phyloP scores from a whole-genome alignment of 2,888 invertebrate species.

The Hypena proboscidalis region DNA sequence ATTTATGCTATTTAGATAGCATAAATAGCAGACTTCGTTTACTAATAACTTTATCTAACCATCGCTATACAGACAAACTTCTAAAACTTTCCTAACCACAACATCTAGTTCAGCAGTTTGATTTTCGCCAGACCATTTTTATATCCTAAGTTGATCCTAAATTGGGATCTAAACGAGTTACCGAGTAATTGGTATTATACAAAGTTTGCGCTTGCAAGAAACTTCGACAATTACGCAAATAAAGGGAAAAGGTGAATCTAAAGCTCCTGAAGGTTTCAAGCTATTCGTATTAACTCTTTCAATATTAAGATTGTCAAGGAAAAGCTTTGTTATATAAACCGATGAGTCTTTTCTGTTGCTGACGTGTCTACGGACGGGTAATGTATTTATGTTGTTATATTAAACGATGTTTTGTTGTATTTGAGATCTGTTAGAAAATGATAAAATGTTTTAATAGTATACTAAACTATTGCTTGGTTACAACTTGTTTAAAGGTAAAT shows the following conservation, averaged over 20 bases:
- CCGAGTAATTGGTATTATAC: conserved; percentile 39
- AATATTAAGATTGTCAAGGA: conserved; percentile 31
- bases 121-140: conserved; percentile 22
- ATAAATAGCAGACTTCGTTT: too few relatives aligned
- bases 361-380: conserved; percentile 10
- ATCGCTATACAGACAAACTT: too few relatives aligned
- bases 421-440: background rate
- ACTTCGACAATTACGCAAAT: conserved; percentile 45
- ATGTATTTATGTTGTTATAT: conserved; percentile 11
- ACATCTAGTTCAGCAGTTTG: too few relatives aligned
- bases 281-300: conserved; percentile 27
- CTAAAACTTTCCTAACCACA: too few relatives aligned
- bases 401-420: conserved; percentile 6
- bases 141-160: conserved; percentile 16
- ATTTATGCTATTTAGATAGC: too few relatives aligned
- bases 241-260: conserved; percentile 32
- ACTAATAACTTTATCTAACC: too few relatives aligned
- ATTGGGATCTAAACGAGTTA: conserved; percentile 21
- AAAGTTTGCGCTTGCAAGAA: conserved; percentile 31
- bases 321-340: conserved; percentile 15
- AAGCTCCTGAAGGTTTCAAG: conserved; percentile 22
- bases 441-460: too few relatives aligned
- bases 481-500: background rate
- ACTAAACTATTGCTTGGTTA: too few relatives aligned
- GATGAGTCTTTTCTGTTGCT: conserved; percentile 11